Conservation (phyloP, 64 coral and sea anemone species). For the Exaiptasia diaphana region DNA sequence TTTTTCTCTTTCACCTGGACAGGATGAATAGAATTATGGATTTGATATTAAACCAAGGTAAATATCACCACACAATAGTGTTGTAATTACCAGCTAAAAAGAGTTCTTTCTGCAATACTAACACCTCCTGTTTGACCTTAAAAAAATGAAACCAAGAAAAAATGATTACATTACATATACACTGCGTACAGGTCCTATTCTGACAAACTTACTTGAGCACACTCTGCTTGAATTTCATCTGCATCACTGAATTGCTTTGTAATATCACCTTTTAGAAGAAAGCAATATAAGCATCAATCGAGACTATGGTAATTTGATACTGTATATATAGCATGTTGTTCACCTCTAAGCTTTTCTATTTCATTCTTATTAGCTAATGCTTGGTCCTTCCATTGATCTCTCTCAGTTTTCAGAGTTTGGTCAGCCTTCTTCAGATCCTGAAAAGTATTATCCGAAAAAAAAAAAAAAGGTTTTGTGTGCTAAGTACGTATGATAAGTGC, state of each 20-base stretch:
- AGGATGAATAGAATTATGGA: too few species aligned
- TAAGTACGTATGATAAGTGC: too few species aligned
- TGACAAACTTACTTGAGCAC: conserved; percentile 45
- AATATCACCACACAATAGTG: background rate
- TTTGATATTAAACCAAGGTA: background rate
- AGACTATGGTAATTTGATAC: too few species aligned
- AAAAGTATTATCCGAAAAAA: background rate
- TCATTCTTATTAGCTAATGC: conserved; percentile 84
- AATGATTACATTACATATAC: background rate
- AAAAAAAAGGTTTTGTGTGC: background rate
- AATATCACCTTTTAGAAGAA: conserved; percentile 94
- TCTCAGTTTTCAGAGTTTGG: conserved; percentile 68
- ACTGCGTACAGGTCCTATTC: background rate
- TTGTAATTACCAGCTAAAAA: conserved; percentile 74
- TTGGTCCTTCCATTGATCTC: conserved; percentile 93
- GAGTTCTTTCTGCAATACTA: conserved; percentile 92
- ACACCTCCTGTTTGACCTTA: conserved; percentile 80
- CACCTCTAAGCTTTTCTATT: conserved; percentile 96
- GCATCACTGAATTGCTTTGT: conserved; percentile 99
- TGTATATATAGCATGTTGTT: too few species aligned
- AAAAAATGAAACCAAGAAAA: background rate
- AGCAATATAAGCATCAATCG: too few species aligned
- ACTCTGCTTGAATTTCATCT: conserved; percentile 88
- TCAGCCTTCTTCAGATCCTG: conserved; percentile 84
- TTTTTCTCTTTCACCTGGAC: conserved; percentile 92